Evolutionary conservation across 2,888 invertebrate species (phyloP).

Genomic region (Gasteruption jaculator): DNA sequence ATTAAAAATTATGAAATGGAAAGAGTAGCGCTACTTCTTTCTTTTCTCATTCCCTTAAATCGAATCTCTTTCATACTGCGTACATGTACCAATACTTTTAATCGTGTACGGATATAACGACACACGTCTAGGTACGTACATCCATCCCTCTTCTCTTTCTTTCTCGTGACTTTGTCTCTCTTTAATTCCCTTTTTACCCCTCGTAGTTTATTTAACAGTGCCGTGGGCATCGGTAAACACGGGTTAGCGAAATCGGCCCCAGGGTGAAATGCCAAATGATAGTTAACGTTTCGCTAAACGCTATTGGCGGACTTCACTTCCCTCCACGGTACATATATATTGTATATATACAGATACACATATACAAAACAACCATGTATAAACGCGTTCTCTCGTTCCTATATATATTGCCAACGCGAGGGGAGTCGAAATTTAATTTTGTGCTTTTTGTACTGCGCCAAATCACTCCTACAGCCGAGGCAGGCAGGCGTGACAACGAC

Average conservation of each 20-base stretch:
- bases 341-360: constrained; percentile 3
- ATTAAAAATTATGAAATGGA: no score
- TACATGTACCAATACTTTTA: constrained; percentile 11
- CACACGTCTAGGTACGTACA: background rate
- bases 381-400: constrained; percentile 20
- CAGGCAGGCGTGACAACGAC: constrained; percentile 21
- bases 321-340: background rate
- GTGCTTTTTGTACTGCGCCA: constrained; percentile 49
- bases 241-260: constrained; percentile 51
- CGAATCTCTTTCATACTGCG: no score
- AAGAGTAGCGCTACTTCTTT: no score
- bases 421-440: constrained; percentile 50
- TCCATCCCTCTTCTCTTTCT: constrained; percentile 1
- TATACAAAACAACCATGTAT: no score
- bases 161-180: no score
- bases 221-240: constrained; percentile 51
- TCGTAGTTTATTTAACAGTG: constrained; percentile 50
- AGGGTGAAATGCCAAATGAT: constrained; percentile 47
- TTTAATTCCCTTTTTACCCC: no score
- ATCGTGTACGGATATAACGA: constrained; percentile 12
- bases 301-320: constrained; percentile 42
- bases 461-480: constrained; percentile 37
- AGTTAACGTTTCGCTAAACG: constrained; percentile 51
- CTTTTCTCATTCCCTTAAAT: no score
- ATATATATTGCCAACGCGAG: constrained; percentile 43